These are phyloP conservation scores for Rhyacichthys aspro DNA, from an alignment of 2,797 vertebrate species.

Conservation along the genomic window DNA sequence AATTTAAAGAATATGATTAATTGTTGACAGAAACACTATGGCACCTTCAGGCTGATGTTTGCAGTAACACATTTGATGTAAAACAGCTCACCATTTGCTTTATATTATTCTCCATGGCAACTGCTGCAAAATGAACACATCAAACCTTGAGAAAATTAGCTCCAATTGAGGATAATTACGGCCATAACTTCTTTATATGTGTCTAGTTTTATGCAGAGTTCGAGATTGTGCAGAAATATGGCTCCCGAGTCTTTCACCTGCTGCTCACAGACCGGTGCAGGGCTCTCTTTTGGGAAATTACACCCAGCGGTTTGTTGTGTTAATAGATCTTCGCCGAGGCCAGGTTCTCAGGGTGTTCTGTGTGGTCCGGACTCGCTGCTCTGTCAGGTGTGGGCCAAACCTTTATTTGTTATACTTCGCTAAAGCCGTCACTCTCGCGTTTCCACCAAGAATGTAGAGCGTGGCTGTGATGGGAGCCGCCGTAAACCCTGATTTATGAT, in stretches of 20 bases:
- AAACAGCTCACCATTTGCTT: neutral
- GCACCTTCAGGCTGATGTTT: too few species aligned
- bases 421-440: constrained; percentile 48
- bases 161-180: neutral
- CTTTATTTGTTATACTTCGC: constrained; percentile 67
- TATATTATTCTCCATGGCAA: neutral
- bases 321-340: constrained; percentile 60
- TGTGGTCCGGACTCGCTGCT: constrained; percentile 70
- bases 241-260: neutral
- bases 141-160: neutral
- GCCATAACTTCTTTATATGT: neutral
- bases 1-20: too few species aligned
- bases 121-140: neutral
- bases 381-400: constrained; percentile 62
- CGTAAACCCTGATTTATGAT: constrained; percentile 2
- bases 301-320: constrained; percentile 72
- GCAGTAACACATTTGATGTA: too few species aligned
- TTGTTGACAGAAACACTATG: too few species aligned
- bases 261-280: constrained; percentile 4
- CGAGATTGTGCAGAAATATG: neutral
- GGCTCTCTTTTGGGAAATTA: constrained; percentile 67
- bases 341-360: constrained; percentile 60
- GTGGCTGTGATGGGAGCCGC: constrained; percentile 19
- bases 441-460: constrained; percentile 37
- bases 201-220: neutral